phyloP scores from a whole-genome alignment of 2,113 vertebrate species.

The cattle (Bos taurus) region DNA sequence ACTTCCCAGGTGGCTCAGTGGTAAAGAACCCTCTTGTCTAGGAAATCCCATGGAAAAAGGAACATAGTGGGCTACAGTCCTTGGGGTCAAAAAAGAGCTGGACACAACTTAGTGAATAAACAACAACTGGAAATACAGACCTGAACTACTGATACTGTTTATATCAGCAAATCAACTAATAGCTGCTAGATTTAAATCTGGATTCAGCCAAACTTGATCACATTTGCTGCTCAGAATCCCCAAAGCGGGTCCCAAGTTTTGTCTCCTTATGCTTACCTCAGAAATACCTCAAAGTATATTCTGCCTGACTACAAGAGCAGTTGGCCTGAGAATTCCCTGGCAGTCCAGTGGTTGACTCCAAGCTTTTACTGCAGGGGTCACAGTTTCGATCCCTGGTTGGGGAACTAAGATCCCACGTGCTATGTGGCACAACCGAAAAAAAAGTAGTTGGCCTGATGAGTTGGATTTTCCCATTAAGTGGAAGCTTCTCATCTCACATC shows the following conservation, averaged over 20 bases:
- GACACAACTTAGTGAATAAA: background rate
- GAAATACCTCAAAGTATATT: background rate
- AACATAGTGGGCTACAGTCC: background rate
- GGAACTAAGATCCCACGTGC: background rate
- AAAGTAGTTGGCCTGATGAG: background rate
- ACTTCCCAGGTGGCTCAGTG: background rate
- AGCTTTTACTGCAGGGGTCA: background rate
- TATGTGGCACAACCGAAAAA: background rate
- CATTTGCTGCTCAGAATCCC: background rate
- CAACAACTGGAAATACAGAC: background rate
- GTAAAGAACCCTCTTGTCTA: background rate
- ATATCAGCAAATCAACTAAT: background rate
- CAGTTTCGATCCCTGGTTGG: background rate
- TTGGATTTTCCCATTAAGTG: background rate
- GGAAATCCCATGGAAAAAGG: background rate
- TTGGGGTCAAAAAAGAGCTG: background rate
- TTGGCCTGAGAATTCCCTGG: background rate
- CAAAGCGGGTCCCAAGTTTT: background rate
- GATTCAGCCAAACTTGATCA: background rate
- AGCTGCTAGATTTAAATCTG: background rate
- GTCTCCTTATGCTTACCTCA: background rate
- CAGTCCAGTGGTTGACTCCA: background rate
- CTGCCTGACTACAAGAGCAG: background rate
- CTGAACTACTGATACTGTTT: background rate
- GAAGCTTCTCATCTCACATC: background rate